Evolutionary conservation across 1,140 invertebrate genomes (phyloP).

Genomic region (Asobara japonica): DNA sequence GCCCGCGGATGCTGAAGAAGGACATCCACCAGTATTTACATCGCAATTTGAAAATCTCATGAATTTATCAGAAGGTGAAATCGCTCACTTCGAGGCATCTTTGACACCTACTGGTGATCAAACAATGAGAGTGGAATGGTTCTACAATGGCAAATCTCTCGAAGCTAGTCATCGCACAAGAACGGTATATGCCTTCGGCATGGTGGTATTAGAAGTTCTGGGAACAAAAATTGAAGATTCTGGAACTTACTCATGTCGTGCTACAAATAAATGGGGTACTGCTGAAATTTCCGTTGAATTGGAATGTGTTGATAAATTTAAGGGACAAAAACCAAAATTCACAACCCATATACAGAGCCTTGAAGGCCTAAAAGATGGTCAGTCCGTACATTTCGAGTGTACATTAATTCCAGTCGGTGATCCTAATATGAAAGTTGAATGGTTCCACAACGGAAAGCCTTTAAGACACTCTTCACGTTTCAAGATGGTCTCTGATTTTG

Average conservation of each 20-base stretch:
- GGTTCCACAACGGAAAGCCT: conserved; percentile 93
- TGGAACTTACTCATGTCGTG: conserved; percentile 86
- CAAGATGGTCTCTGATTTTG: conserved; percentile 95
- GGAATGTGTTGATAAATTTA: conserved; percentile 85
- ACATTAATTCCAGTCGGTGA: conserved; percentile 92
- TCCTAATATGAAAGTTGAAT: conserved; percentile 93
- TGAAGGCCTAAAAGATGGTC: conserved; percentile 88
- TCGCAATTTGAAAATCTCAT: conserved; percentile 84
- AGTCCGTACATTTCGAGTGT: conserved; percentile 93
- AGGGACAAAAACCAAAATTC: conserved; percentile 88
- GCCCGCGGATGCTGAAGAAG: conserved; percentile 77
- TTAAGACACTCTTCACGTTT: conserved; percentile 89
- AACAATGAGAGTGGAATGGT: conserved; percentile 97
- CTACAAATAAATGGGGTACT: conserved; percentile 88
- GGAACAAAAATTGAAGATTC: conserved; percentile 90
- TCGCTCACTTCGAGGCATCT: conserved; percentile 94
- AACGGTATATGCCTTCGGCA: conserved; percentile 93
- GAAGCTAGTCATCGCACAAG: conserved; percentile 89
- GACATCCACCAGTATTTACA: conserved; percentile 87
- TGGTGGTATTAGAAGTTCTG: conserved; percentile 93
- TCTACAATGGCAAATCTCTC: conserved; percentile 90
- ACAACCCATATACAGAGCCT: conserved; percentile 87
- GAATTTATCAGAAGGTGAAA: conserved; percentile 88
- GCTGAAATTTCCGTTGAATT: conserved; percentile 87
- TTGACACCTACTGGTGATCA: conserved; percentile 94